phyloP scores from a whole-genome alignment of 2,797 vertebrate genomes.

The Ataeniobius toweri region DNA sequence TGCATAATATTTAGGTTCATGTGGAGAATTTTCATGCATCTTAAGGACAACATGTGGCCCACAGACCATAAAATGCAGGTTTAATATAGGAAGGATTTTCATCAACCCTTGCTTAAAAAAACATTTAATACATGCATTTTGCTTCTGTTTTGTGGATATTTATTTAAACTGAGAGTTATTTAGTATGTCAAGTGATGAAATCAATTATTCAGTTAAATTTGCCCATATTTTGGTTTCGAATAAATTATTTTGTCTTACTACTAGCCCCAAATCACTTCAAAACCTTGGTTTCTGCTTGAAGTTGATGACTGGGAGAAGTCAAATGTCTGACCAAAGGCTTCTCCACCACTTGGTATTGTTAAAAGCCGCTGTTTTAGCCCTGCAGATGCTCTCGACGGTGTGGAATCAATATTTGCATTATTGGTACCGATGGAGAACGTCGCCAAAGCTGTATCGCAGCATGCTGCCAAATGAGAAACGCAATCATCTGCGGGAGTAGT shows the following conservation, averaged over 20 bases:
- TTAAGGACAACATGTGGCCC: neutral
- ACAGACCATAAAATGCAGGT: neutral
- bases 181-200: neutral
- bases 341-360: neutral
- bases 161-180: neutral
- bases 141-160: neutral
- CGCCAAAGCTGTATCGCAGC: constrained; percentile 22
- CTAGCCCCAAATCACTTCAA: neutral
- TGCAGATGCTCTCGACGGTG: constrained; percentile 16
- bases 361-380: neutral
- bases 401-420: constrained; percentile 8
- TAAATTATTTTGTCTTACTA: neutral
- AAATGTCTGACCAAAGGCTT: neutral
- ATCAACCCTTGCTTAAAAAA: neutral
- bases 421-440: constrained; percentile 2
- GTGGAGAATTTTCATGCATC: neutral
- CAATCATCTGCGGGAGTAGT: constrained; percentile 34
- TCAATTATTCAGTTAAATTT: neutral
- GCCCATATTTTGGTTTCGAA: neutral
- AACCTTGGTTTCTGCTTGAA: neutral
- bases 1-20: neutral
- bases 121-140: neutral
- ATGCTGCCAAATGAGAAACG: constrained; percentile 26
- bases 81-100: neutral
- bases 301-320: neutral